These are phyloP conservation scores for Drosophila neotestacea DNA, from an alignment of 2,888 invertebrate genomes.

Conservation along the genomic window DNA sequence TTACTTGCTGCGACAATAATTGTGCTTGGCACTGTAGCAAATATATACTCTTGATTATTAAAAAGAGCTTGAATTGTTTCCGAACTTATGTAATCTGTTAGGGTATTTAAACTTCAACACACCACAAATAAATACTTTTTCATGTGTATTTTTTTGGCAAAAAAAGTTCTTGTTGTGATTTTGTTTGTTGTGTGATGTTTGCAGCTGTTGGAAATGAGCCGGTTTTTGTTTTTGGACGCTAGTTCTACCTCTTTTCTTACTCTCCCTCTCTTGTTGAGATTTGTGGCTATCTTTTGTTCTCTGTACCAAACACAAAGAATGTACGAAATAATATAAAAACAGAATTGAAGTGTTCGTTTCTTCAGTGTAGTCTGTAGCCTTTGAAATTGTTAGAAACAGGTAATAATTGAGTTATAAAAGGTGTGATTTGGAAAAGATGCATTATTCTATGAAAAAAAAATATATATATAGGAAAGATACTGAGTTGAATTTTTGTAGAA, in stretches of 20 bases:
- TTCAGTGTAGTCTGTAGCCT: not conserved
- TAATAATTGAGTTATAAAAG: not conserved
- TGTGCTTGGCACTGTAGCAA: too few species aligned
- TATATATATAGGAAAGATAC: too few species aligned
- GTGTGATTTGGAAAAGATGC: too few species aligned
- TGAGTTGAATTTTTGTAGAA: too few species aligned
- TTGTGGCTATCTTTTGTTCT: constrained; percentile 1
- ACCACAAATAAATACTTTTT: not conserved
- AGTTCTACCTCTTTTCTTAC: not conserved
- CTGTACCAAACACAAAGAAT: not conserved
- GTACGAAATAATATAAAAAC: constrained; percentile 1
- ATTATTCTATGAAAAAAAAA: too few species aligned
- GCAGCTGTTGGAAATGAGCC: constrained; percentile 71
- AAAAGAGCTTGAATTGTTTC: too few species aligned
- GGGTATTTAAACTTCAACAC: constrained; percentile 56
- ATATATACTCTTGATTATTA: too few species aligned
- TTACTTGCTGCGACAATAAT: too few species aligned
- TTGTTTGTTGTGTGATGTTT: constrained; percentile 48
- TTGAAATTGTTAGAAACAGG: not conserved
- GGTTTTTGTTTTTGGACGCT: constrained; percentile 50
- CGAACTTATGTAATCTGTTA: constrained; percentile 16
- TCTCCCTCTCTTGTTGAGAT: constrained; percentile 1
- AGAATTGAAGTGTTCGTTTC: not conserved
- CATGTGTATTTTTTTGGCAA: constrained; percentile 3
- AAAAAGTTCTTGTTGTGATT: constrained; percentile 45